Evolutionary conservation across 2,888 invertebrate species (phyloP).

Genomic region (Drosophila silvestris): DNA sequence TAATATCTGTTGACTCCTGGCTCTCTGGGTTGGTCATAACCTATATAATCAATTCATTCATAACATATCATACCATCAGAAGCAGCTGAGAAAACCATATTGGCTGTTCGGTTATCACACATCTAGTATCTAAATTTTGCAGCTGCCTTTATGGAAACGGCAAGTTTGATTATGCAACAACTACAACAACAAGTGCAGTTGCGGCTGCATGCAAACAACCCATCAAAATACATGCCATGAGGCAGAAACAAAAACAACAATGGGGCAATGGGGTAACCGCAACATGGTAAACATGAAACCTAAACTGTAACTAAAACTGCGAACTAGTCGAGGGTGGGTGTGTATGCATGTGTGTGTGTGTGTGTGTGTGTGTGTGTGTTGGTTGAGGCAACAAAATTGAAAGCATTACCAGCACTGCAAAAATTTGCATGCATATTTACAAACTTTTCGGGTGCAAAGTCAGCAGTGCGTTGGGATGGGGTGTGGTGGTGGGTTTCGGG

Average conservation of each 20-base stretch:
- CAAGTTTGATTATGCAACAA: constrained; percentile 72
- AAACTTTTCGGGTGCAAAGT: constrained; percentile 66
- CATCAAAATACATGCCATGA: constrained; percentile 70
- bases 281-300: constrained; percentile 79
- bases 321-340: constrained; percentile 35
- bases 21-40: constrained; percentile 12
- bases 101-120: constrained; percentile 26
- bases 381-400: constrained; percentile 68
- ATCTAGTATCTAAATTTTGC: constrained; percentile 24
- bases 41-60: constrained; percentile 47
- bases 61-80: constrained; percentile 13
- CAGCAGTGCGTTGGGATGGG: constrained; percentile 25
- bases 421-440: constrained; percentile 82
- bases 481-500: neutral
- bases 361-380: constrained; percentile 26
- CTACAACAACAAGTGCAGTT: constrained; percentile 6
- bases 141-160: constrained; percentile 69
- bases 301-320: constrained; percentile 78
- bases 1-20: constrained; percentile 11
- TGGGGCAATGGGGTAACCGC: constrained; percentile 51
- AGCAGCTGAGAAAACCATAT: constrained; percentile 24
- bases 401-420: constrained; percentile 60
- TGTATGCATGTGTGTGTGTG: constrained; percentile 1
- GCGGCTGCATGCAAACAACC: constrained; percentile 36
- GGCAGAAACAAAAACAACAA: constrained; percentile 32